Conservation (phyloP, 2,888 invertebrate species). For the Acronicta psi region DNA sequence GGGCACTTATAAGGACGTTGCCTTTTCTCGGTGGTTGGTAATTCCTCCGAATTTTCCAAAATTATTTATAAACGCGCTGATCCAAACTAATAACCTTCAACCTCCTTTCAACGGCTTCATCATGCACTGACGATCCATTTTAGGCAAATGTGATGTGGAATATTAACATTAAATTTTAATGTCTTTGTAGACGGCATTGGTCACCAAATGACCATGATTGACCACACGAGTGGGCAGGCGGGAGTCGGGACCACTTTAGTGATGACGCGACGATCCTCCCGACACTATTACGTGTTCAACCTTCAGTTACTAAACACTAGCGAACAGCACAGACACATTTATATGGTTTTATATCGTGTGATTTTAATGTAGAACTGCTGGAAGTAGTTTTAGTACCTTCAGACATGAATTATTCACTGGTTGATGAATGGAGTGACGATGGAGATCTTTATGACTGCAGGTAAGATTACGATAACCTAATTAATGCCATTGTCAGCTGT, state of each 20-base stretch:
- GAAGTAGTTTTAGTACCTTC: background rate
- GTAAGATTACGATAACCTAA: conserved; percentile 21
- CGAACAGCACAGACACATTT: conserved; percentile 6
- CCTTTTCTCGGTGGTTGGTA: background rate
- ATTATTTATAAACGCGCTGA: conserved; percentile 1
- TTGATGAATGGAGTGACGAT: conserved; percentile 50
- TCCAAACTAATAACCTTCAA: background rate
- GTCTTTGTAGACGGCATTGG: conserved; percentile 28
- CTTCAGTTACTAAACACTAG: conserved; percentile 54
- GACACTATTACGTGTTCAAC: conserved; percentile 58
- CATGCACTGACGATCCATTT: conserved; percentile 7
- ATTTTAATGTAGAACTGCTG: background rate
- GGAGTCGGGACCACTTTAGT: conserved; percentile 57
- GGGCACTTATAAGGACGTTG: conserved; percentile 21
- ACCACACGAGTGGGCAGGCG: conserved; percentile 37
- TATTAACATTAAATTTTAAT: conserved; percentile 8
- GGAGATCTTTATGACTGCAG: conserved; percentile 40
- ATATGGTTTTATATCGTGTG: background rate
- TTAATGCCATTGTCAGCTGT: too few species aligned
- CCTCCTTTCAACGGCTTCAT: too few species aligned
- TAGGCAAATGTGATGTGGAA: conserved; percentile 7
- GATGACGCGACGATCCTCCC: conserved; percentile 52
- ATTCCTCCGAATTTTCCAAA: background rate
- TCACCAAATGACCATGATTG: conserved; percentile 38
- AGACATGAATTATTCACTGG: conserved; percentile 23